These are phyloP conservation scores for Columba livia DNA, from an alignment of 2,113 vertebrate genomes.

Conservation along the genomic window DNA sequence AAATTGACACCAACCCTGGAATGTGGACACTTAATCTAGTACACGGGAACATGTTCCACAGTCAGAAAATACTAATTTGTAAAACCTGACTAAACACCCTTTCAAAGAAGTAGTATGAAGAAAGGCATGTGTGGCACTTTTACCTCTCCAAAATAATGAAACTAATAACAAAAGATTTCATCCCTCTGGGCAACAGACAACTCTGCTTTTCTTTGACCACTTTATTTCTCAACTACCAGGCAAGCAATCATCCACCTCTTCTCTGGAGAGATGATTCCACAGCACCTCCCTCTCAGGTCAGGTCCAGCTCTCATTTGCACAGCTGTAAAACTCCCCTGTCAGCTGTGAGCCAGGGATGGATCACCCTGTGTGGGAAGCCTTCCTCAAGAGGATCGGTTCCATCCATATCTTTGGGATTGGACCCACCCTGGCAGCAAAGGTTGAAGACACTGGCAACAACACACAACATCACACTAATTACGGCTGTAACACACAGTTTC, in stretches of 20 bases:
- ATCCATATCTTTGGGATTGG: not conserved
- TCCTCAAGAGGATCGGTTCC: fast-evolving
- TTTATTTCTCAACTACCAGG: not conserved
- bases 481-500: not conserved
- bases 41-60: not conserved
- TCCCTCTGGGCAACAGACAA: not conserved
- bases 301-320: not conserved
- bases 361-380: not conserved
- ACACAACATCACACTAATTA: not conserved
- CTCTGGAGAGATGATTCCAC: not conserved
- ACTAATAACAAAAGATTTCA: not conserved
- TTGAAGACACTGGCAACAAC: not conserved
- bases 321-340: not conserved
- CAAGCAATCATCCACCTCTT: not conserved
- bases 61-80: not conserved
- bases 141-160: not conserved
- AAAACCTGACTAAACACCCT: not conserved
- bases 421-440: not conserved
- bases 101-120: not conserved
- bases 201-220: not conserved
- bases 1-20: not conserved
- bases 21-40: not conserved
- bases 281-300: not conserved
- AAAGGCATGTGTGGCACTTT: fast-evolving
- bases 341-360: not conserved